Evolutionary conservation across 2,888 invertebrate genomes (phyloP).

Genomic region (Macaria notata): DNA sequence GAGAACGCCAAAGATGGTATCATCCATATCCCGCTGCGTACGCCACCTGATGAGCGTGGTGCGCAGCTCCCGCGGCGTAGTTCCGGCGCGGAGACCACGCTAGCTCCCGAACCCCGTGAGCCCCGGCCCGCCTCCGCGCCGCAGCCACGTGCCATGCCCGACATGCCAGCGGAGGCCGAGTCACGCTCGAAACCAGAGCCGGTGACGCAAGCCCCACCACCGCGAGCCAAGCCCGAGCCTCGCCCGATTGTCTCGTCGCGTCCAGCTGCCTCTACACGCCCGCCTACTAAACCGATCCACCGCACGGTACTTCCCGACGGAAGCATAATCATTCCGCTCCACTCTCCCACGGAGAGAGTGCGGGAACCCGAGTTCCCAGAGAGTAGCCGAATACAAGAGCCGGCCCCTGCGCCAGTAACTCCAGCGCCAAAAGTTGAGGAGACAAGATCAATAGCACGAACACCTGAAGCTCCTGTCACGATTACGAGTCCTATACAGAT

Average conservation of each 20-base stretch:
- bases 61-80: conserved; percentile 35
- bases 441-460: conserved; percentile 15
- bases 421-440: too few relatives aligned
- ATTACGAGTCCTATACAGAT: too few relatives aligned
- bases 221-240: too few relatives aligned
- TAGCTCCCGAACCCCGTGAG: conserved; percentile 36
- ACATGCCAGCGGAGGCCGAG: conserved; percentile 21
- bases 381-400: conserved; percentile 20
- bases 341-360: conserved; percentile 68
- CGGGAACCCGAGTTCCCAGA: conserved; percentile 33
- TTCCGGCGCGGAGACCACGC: conserved; percentile 31
- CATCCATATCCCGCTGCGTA: conserved; percentile 88
- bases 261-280: conserved; percentile 33
- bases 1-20: conserved; percentile 84
- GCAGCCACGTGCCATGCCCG: conserved; percentile 38
- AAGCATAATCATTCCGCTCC: conserved; percentile 81
- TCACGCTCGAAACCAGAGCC: conserved; percentile 2
- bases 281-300: conserved; percentile 57
- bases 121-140: conserved; percentile 45
- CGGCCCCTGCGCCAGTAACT: conserved; percentile 6
- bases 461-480: too few relatives aligned
- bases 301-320: conserved; percentile 79
- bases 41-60: conserved; percentile 86
- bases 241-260: too few relatives aligned
- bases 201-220: too few relatives aligned